Evolutionary conservation across 2,888 invertebrate species (phyloP).

Genomic region (Flexamia atlantica): DNA sequence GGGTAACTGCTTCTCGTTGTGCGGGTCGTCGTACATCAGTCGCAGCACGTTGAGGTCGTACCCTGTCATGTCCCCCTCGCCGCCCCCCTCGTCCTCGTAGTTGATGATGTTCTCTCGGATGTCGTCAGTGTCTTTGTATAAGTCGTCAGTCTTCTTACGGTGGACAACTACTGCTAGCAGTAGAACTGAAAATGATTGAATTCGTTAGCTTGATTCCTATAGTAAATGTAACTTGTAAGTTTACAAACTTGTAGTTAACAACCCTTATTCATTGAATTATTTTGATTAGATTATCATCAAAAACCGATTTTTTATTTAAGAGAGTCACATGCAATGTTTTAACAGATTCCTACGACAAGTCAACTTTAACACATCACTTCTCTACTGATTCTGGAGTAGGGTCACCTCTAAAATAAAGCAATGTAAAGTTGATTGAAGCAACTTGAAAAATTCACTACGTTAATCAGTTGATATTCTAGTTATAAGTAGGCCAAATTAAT

Average conservation of each 20-base stretch:
- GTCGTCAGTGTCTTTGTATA: constrained; percentile 95
- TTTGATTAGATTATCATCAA: no score
- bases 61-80: constrained; percentile 95
- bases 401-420: no score
- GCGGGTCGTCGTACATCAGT: constrained; percentile 79
- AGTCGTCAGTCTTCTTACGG: constrained; percentile 90
- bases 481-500: no score
- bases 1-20: constrained; percentile 68
- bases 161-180: constrained; percentile 95
- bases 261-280: not conserved
- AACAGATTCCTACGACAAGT: no score
- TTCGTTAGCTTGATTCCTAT: not conserved
- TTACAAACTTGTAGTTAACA: not conserved
- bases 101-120: constrained; percentile 98
- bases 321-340: no score
- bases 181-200: constrained; percentile 78
- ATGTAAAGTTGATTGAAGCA: no score
- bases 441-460: no score
- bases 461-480: no score
- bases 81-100: constrained; percentile 99
- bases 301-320: no score
- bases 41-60: constrained; percentile 92
- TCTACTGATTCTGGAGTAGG: no score
- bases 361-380: no score
- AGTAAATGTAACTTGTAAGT: no score